Evolutionary conservation across 1,140 invertebrate genomes (phyloP).

Genomic region (Pristionchus pacificus): DNA sequence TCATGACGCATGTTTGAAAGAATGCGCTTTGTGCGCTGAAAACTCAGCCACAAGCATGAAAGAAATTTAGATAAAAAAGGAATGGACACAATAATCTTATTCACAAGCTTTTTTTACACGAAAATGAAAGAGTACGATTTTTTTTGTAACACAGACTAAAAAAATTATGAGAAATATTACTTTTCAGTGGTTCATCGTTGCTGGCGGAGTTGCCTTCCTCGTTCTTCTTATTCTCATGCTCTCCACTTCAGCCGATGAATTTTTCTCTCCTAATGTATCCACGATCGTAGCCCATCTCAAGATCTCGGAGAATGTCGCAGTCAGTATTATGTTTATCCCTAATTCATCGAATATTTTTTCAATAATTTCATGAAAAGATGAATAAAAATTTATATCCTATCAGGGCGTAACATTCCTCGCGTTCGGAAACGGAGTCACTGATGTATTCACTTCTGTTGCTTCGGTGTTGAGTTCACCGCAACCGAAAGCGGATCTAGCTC

Average conservation of each 20-base stretch:
- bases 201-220: conserved; percentile 62
- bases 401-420: conserved; percentile 72
- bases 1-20: no score
- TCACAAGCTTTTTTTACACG: no score
- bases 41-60: no score
- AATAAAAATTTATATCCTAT: not conserved
- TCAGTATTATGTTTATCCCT: conserved; percentile 2
- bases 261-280: conserved; percentile 70
- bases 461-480: conserved; percentile 61
- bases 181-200: conserved; percentile 6
- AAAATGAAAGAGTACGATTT: no score
- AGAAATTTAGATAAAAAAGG: no score
- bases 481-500: conserved; percentile 63
- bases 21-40: no score
- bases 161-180: no score
- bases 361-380: not conserved
- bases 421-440: conserved; percentile 74
- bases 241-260: conserved; percentile 67
- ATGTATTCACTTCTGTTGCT: conserved; percentile 69
- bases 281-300: conserved; percentile 67
- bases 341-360: not conserved
- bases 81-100: no score
- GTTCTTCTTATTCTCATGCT: conserved; percentile 67
- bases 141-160: no score
- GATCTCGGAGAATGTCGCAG: conserved; percentile 71